Base-by-base conservation (phyloP, 2,113 vertebrate species). In the Brachirus orientalis region DNA sequence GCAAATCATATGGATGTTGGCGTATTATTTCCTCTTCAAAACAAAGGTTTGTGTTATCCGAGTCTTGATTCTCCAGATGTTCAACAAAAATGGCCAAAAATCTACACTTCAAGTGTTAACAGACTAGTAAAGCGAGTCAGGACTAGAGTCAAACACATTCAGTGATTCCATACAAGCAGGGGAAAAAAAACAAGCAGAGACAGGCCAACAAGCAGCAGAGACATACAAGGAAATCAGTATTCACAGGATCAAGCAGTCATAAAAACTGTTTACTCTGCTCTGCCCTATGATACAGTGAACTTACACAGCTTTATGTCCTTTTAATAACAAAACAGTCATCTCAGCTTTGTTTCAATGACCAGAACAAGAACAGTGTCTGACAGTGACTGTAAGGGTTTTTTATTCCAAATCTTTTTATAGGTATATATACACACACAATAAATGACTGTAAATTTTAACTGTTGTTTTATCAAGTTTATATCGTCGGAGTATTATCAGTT, bases 141-240 rank as follows among this genome's bases (percentile, higher is more conserved):
- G 64, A 56, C 37, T 8, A 8, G 13, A 56, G 14, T 51, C 43
- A 12, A 48, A 45, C 56, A 63, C 22, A 20, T 63, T 69, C 18
- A 52, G 61, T 7, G 16, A 72, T n/a, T n/a, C n/a, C n/a, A n/a
- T n/a, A n/a, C n/a, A 79, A 54, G 37, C 54, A 48, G 19, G 59
- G 40, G 37, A 10, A 59, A 11, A 28, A 44, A 8, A 47, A 60
- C 77, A 79, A 58, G 80, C 36, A 28, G 59, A 45, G 46, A 28
- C 77, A 72, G 13, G 75, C 66, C 45, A 41, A 18, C 0, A 0
- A 56, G 51, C 44, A 37, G 7, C 13, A 20, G 33, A 18, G 12
- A 19, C 0, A 14, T n/a, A n/a, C 0, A 8, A 35, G 19, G 38
- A 44, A 13, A 69, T 60, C 58, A 13, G 62, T 53, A 36, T 28